Evolutionary conservation across 2,888 invertebrate genomes (phyloP).

Genomic region (Hylaea fasciaria): DNA sequence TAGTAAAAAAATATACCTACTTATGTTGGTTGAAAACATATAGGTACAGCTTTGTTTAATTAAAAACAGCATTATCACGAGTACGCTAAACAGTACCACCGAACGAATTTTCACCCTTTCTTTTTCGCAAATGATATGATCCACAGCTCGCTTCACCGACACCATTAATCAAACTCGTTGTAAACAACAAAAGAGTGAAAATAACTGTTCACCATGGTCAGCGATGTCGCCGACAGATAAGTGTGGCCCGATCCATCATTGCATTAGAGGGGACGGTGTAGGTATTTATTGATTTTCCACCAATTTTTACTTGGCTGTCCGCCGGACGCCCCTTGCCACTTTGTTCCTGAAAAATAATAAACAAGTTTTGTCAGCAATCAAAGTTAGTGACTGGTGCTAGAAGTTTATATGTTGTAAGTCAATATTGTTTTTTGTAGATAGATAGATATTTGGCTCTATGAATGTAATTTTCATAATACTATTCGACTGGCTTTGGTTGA

Average conservation of each 20-base stretch:
- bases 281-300: conserved; percentile 74
- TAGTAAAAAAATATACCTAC: too few relatives aligned
- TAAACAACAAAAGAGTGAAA: conserved; percentile 48
- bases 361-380: conserved; percentile 38
- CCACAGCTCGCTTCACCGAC: conserved; percentile 1
- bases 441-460: background rate
- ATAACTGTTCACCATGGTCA: conserved; percentile 57
- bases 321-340: conserved; percentile 21
- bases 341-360: conserved; percentile 42
- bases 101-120: background rate
- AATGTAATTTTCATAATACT: background rate
- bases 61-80: background rate
- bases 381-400: conserved; percentile 5
- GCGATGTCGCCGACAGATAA: conserved; percentile 76
- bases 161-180: conserved; percentile 23
- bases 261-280: conserved; percentile 73
- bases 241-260: conserved; percentile 74
- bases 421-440: background rate
- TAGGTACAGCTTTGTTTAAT: background rate
- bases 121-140: conserved; percentile 6
- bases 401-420: background rate
- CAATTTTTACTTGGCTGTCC: conserved; percentile 53
- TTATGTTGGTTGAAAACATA: too few relatives aligned
- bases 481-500: too few relatives aligned
- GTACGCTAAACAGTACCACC: background rate